Conservation (phyloP, 2,113 vertebrate species). For the Recurvirostra avosetta region DNA sequence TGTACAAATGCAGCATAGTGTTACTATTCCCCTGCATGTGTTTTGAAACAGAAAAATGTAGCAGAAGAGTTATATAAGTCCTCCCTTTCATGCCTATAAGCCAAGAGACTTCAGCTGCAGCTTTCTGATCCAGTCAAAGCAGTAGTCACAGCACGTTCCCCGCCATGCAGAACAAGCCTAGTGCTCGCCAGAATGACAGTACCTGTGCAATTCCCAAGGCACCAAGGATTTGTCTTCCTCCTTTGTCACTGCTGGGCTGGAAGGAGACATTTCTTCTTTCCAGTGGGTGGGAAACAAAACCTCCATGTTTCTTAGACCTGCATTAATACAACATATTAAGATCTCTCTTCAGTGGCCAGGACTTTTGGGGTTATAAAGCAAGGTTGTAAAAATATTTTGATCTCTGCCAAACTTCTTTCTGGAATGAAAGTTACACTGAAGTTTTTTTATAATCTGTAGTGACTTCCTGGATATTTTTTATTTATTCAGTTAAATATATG, state of each 20-base stretch:
- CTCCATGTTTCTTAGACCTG: neutral
- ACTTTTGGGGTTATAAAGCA: neutral
- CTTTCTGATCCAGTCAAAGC: neutral
- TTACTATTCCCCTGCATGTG: neutral
- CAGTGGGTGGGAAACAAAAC: neutral
- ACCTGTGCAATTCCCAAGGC: neutral
- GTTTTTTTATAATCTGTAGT: neutral
- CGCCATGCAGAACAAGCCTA: neutral
- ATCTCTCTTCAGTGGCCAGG: neutral
- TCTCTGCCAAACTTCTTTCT: neutral
- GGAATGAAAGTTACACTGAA: neutral
- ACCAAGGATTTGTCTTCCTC: neutral
- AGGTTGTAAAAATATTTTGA: neutral
- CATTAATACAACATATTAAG: neutral
- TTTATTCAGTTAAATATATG: neutral
- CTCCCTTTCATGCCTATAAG: neutral
- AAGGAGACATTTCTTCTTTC: neutral
- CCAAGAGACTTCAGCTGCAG: neutral
- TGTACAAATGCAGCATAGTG: neutral
- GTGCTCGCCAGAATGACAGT: neutral
- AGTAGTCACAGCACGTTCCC: fast-evolving
- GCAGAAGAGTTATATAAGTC: fast-evolving
- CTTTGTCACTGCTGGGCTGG: neutral
- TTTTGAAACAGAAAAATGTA: neutral
- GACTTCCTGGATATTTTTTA: neutral